Evolutionary conservation across 1,140 invertebrate species (phyloP).

Genomic region (Leptopilina boulardi): DNA sequence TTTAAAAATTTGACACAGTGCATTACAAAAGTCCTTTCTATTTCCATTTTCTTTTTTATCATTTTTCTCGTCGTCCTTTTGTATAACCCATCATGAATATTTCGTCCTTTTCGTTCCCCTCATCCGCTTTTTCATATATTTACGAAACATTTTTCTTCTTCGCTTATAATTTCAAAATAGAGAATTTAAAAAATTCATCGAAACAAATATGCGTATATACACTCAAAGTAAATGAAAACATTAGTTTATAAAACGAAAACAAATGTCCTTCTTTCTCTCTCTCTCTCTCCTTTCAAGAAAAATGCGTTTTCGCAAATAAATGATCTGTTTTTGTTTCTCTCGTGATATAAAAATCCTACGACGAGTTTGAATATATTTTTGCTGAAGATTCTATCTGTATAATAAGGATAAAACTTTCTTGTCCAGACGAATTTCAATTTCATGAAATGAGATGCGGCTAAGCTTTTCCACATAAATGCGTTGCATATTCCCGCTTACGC

Average conservation of each 20-base stretch:
- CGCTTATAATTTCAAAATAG: not conserved
- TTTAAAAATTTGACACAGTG: too few species aligned
- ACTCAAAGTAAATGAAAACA: not conserved
- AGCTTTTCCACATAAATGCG: constrained; percentile 60
- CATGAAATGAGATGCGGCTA: constrained; percentile 59
- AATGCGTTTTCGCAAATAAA: not conserved
- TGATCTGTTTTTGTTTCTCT: not conserved
- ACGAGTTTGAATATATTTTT: not conserved
- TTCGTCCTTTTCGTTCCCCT: constrained; percentile 26
- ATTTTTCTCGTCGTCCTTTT: not conserved
- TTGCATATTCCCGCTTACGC: constrained; percentile 52
- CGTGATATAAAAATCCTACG: not conserved
- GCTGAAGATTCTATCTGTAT: not conserved
- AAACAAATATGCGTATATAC: too few species aligned
- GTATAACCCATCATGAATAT: too few species aligned
- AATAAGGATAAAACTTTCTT: constrained; percentile 52
- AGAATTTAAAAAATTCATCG: not conserved
- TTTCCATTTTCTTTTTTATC: constrained; percentile 38
- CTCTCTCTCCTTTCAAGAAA: not conserved
- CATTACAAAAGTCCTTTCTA: constrained; percentile 44
- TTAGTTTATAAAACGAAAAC: not conserved
- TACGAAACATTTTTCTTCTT: constrained; percentile 34
- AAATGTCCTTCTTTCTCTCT: too few species aligned
- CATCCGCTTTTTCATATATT: constrained; percentile 1
- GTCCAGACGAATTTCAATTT: constrained; percentile 61